Base-by-base conservation (phyloP, 2,888 invertebrate genomes). In the Oligia fasciuncula region DNA sequence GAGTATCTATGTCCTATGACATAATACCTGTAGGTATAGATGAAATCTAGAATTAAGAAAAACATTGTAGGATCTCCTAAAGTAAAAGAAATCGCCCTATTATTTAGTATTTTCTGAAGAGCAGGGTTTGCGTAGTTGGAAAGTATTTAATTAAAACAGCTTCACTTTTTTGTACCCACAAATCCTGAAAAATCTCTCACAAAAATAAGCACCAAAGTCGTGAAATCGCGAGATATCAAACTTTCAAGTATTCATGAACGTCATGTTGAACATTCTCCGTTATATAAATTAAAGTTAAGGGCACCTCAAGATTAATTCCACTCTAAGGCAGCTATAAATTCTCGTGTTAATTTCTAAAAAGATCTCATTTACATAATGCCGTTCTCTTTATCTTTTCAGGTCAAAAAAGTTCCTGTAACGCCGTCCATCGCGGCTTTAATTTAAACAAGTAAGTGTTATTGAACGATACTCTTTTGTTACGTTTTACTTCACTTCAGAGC, bases 331-430 rank as follows among this genome's bases (percentile, higher is more conserved):
- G 87, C 89, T 81, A 87, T 91, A 90, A 89, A 89, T 88, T 90
- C 81, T 84, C 81, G 79, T 88, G 89, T 88, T 91, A 90, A 88
- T 87, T 87, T 86, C 79, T 81, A 85, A 84, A 77, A 86, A 82
- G 70, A 81, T 70, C 83, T 88, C 88, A 90, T 90, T 90, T 90
- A 86, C 86, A 89, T 89, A 89, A 84, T 80, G 66, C 62, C 79
- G 67, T 90, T 89, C 85, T 89, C 88, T 88, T 85, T 91, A 93
- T 92, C 90, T 90, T 95, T 95, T 78, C 96, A 96, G 96, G 94
- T 95, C 92, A 91, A 93, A 88, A 90, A 92, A 95, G 95, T 95
- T 95, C 96, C 96, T 96, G 93, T 91, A 88, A 91, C 93, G 95
- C 94, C 95, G 94, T 95, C 94, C 93, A 90, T 90, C 91, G 91